These are phyloP conservation scores for Neuroterus valhalla DNA, from an alignment of 1,140 invertebrate species.

Conservation along the genomic window DNA sequence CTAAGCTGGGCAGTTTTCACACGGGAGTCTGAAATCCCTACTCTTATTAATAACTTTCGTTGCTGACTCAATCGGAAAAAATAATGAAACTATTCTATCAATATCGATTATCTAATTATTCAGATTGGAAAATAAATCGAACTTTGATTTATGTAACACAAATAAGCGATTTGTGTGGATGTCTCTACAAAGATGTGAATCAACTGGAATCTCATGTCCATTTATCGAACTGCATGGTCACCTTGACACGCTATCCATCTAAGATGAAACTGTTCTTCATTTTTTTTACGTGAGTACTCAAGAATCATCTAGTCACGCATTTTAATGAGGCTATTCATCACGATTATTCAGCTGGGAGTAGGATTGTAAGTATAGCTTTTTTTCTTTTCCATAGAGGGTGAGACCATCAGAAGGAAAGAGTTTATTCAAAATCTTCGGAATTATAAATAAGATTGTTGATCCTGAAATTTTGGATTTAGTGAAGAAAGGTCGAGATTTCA, in stretches of 20 bases:
- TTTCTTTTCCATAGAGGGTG: neutral
- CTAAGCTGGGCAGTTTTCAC: too few species aligned
- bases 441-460: too few species aligned
- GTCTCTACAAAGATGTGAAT: neutral
- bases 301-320: neutral
- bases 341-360: neutral
- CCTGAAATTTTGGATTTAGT: too few species aligned
- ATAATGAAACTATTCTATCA: too few species aligned
- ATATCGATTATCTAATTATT: too few species aligned
- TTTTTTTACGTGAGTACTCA: neutral
- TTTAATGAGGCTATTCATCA: neutral
- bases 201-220: neutral
- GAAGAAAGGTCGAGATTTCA: neutral
- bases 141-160: too few species aligned
- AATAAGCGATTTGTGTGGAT: too few species aligned
- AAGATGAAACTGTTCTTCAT: neutral
- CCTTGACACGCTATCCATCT: conserved; percentile 1
- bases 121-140: too few species aligned
- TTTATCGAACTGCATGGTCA: neutral
- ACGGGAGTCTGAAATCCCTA: too few species aligned
- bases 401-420: neutral
- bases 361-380: neutral
- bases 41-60: too few species aligned
- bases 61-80: too few species aligned
- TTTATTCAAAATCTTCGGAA: too few species aligned